phyloP scores from a whole-genome alignment of 2,888 invertebrate genomes.

The Athalia rosae region DNA sequence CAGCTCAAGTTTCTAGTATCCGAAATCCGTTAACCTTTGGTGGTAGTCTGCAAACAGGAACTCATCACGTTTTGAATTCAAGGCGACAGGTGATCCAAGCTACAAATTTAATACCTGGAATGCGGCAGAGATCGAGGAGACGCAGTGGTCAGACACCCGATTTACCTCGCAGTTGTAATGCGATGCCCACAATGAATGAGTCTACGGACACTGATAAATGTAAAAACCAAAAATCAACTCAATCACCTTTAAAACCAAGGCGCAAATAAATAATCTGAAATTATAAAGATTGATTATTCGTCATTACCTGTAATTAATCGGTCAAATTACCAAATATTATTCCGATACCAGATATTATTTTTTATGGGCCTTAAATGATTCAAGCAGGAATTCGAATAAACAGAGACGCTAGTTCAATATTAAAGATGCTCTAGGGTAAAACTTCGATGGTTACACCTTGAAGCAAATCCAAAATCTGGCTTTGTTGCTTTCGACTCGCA shows the following conservation, averaged over 20 bases:
- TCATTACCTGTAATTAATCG: no score
- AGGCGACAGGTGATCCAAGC: conserved; percentile 6
- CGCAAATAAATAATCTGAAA: conserved; percentile 4
- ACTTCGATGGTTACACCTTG: no score
- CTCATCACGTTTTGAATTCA: conserved; percentile 1
- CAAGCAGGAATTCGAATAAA: no score
- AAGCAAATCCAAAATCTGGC: no score
- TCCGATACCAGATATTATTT: no score
- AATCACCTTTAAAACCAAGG: conserved; percentile 13
- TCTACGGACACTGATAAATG: not conserved
- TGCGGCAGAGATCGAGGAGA: conserved; percentile 2
- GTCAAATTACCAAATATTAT: no score
- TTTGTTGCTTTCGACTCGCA: no score
- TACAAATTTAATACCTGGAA: not conserved
- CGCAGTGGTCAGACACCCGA: conserved; percentile 16
- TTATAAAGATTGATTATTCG: no score
- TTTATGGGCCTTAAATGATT: no score
- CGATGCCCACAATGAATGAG: not conserved
- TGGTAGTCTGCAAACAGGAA: not conserved
- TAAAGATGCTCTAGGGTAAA: no score
- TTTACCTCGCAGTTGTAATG: conserved; percentile 1
- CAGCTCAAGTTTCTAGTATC: not conserved
- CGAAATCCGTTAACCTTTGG: conserved; percentile 4
- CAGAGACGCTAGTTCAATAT: no score
- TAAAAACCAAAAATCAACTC: conserved; percentile 1